These are phyloP conservation scores for Danio tinwini DNA, from an alignment of 2,797 vertebrate species.

Conservation along the genomic window DNA sequence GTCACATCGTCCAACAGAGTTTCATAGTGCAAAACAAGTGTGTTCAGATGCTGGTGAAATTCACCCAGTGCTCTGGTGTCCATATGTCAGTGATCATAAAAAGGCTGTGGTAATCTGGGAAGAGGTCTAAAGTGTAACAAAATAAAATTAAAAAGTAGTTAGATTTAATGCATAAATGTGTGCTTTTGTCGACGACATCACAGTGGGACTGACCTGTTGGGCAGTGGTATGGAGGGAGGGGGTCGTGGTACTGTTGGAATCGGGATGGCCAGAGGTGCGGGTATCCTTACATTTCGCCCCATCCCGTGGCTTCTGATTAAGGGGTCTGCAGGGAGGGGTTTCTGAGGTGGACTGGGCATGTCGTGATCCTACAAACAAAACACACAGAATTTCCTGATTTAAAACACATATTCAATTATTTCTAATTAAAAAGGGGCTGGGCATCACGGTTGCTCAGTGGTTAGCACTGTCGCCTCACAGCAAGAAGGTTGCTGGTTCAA, in stretches of 20 bases:
- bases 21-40: slow-evolving; percentile 91
- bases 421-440: no score
- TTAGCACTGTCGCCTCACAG: no score
- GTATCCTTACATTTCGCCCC: slow-evolving; percentile 56
- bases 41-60: slow-evolving; percentile 81
- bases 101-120: slow-evolving; percentile 79
- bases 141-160: slow-evolving; percentile 10
- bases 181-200: not conserved
- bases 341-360: slow-evolving; percentile 91
- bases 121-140: slow-evolving; percentile 71
- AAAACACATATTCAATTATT: not conserved
- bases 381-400: slow-evolving; percentile 6
- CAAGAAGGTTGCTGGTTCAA: no score
- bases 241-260: slow-evolving; percentile 64
- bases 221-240: slow-evolving; percentile 70
- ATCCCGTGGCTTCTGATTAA: slow-evolving; percentile 72
- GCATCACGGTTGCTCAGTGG: no score
- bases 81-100: slow-evolving; percentile 74
- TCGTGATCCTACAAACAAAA: slow-evolving; percentile 76
- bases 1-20: slow-evolving; percentile 62
- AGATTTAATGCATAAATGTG: not conserved
- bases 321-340: slow-evolving; percentile 92
- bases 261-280: slow-evolving; percentile 48
- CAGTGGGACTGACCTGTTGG: slow-evolving; percentile 79
- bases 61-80: slow-evolving; percentile 42